Evolutionary conservation across 2,113 vertebrate species (phyloP), one percentile per base, ranked within the genome.

Genomic region (Odontesthes bonariensis): DNA sequence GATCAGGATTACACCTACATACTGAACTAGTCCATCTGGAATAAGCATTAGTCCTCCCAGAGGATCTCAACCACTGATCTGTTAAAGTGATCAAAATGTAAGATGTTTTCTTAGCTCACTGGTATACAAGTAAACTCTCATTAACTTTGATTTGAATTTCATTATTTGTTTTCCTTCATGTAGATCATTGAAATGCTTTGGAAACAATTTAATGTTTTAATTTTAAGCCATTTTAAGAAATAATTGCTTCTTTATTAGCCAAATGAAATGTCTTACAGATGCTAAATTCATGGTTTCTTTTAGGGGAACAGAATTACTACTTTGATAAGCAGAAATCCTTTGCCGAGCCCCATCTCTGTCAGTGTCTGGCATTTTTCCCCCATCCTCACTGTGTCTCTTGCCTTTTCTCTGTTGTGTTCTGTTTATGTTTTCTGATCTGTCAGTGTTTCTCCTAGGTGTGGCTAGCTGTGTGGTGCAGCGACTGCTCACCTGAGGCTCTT

Each of bases 21-120:
- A 38, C 51, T 76, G 8, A 46, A 31, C 13, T 73, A 38, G 9
- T 72, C 20, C 23, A 40, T 56, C 16, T 33, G 49, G 32, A 42
- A n/a, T n/a, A 32, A 69, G 42, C 49, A 59, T 42, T 62, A 47
- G 52, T 67, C 53, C 69, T 47, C 42, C 13, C n/a, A 35, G 60
- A 13, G n/a, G 38, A 59, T 7, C 19, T 60, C 10, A 4, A 47
- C 17, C 17, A 12, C 38, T 62, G 54, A 72, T 65, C 51, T 14
- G 52, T 33, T 23, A 7, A 56, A 22, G 8, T 44, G 31, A 73
- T 65, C 32, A 70, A 62, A 52, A 55, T 0, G 11, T 63, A 70
- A 62, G 46, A 55, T 0, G 11, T 63, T 49, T 65, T 59, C 35
- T 40, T 6, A 42, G 40, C 27, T 46, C 20, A 10, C 23, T 33